These are phyloP conservation scores for Caenorhabditis sp. DNA, from an alignment of 2,888 invertebrate species.

Conservation along the genomic window DNA sequence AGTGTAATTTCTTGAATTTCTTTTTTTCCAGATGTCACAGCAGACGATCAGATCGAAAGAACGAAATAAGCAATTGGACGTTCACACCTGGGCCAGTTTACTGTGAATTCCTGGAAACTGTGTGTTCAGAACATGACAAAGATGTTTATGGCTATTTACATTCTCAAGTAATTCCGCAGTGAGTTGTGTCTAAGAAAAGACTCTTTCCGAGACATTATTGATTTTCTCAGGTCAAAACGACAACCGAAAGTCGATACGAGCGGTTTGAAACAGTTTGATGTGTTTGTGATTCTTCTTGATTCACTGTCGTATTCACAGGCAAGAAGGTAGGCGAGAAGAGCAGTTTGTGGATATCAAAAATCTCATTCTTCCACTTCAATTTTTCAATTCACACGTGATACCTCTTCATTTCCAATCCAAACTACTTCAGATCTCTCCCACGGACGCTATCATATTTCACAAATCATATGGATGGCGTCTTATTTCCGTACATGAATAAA, in stretches of 20 bases:
- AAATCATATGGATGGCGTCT: slow-evolving; percentile 61
- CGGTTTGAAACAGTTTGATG: slow-evolving; percentile 49
- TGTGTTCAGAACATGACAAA: slow-evolving; percentile 26
- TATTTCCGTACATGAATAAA: slow-evolving; percentile 70
- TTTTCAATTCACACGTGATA: too few relatives aligned
- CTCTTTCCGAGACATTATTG: background rate
- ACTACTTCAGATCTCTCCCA: slow-evolving; percentile 57
- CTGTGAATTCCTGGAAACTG: slow-evolving; percentile 59
- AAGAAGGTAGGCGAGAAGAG: slow-evolving; percentile 42
- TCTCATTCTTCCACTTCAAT: too few relatives aligned
- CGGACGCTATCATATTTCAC: slow-evolving; percentile 58
- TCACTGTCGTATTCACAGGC: slow-evolving; percentile 61
- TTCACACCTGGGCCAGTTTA: slow-evolving; percentile 24
- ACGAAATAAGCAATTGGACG: slow-evolving; percentile 42
- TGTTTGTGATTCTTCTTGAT: slow-evolving; percentile 60
- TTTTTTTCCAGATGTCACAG: slow-evolving; percentile 40
- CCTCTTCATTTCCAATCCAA: too few relatives aligned
- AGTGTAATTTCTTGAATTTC: background rate
- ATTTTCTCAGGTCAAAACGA: slow-evolving; percentile 29
- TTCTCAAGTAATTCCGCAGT: slow-evolving; percentile 55
- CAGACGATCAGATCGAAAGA: slow-evolving; percentile 27
- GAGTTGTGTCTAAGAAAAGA: slow-evolving; percentile 3
- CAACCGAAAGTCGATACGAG: slow-evolving; percentile 29
- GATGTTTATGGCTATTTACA: slow-evolving; percentile 54
- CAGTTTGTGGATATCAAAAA: too few relatives aligned